Conservation (phyloP, 1,140 invertebrate species). For the Lepidurus packardi region DNA sequence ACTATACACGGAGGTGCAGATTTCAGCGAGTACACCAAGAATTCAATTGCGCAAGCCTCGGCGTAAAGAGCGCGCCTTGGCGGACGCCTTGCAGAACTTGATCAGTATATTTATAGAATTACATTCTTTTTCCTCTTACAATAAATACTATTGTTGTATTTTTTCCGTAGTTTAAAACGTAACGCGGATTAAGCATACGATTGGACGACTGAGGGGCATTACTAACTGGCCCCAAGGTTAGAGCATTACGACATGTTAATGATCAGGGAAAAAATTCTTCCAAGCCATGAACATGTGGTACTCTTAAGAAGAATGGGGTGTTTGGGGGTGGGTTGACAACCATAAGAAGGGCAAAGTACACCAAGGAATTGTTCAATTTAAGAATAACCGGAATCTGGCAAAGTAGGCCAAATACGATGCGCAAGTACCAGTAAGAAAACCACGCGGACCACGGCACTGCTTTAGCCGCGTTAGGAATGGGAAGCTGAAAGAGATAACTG, state of each 20-base stretch:
- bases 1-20: not conserved
- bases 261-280: not conserved
- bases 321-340: constrained; percentile 19
- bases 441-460: not conserved
- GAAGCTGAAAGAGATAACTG: not conserved
- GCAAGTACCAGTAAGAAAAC: not conserved
- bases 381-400: constrained; percentile 3
- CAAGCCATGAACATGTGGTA: constrained; percentile 8
- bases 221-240: too few relatives aligned
- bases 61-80: not conserved
- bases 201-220: too few relatives aligned
- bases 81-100: not conserved
- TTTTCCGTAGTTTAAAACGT: too few relatives aligned
- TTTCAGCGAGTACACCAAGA: not conserved
- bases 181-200: too few relatives aligned
- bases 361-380: not conserved
- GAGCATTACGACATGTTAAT: not conserved
- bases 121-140: too few relatives aligned
- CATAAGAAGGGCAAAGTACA: not conserved
- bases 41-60: not conserved
- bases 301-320: not conserved
- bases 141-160: too few relatives aligned
- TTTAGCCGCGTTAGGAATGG: not conserved
- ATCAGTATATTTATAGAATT: not conserved
- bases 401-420: constrained; percentile 1